Conservation (phyloP, 2,113 vertebrate species). For the Ursus arctos region DNA sequence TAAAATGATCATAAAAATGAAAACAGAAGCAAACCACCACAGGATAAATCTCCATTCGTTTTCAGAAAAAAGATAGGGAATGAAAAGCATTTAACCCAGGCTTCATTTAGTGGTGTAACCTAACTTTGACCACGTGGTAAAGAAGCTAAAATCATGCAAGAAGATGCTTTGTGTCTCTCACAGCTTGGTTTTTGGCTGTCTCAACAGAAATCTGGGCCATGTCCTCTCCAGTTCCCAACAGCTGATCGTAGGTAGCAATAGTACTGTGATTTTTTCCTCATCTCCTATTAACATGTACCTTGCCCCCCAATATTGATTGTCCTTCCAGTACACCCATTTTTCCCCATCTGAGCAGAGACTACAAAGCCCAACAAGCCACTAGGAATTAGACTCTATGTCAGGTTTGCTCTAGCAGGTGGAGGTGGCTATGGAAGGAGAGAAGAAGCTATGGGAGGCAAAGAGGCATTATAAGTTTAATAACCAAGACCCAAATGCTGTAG, state of each 20-base stretch:
- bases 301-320: not conserved
- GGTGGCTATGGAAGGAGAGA: not conserved
- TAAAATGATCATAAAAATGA: not conserved
- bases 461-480: not conserved
- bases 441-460: not conserved
- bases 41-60: not conserved
- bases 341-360: not conserved
- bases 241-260: not conserved
- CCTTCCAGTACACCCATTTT: not conserved
- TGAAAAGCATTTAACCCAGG: not conserved
- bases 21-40: not conserved
- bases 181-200: not conserved
- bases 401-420: fast-evolving
- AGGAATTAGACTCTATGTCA: not conserved
- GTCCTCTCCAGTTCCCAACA: not conserved
- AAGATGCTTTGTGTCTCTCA: not conserved
- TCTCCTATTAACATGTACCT: not conserved
- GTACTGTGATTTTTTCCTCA: not conserved
- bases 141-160: not conserved
- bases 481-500: not conserved
- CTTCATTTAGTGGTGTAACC: not conserved
- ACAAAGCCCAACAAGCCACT: not conserved
- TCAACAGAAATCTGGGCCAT: not conserved
- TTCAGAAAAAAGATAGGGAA: not conserved
- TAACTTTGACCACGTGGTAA: not conserved